These are phyloP conservation scores for Synanceia verrucosa DNA, from an alignment of 2,797 vertebrate species.

Conservation along the genomic window DNA sequence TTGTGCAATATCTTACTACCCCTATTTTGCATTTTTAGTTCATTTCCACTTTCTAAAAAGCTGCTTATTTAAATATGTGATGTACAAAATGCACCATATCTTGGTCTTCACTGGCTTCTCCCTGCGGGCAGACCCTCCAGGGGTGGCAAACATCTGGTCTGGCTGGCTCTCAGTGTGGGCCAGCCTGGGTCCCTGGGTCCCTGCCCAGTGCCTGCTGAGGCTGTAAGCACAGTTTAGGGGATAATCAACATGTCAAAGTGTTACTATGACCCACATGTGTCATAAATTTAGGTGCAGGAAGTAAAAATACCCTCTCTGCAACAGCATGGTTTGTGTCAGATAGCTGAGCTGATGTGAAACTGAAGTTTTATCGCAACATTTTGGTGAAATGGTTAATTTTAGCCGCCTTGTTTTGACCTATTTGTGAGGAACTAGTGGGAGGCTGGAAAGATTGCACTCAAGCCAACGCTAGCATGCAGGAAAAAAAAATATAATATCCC, in stretches of 20 bases:
- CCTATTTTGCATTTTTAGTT: background rate
- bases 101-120: conserved; percentile 8
- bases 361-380: background rate
- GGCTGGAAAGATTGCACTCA: conserved; percentile 18
- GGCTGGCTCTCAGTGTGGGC: conserved; percentile 44
- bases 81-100: background rate
- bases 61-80: background rate
- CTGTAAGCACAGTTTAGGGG: conserved; percentile 60
- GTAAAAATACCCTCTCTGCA: background rate
- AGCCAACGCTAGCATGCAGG: conserved; percentile 5
- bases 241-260: conserved; percentile 37
- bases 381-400: conserved; percentile 34
- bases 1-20: background rate
- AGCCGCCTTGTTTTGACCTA: conserved; percentile 41
- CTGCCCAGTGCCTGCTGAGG: conserved; percentile 45
- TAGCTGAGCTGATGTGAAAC: background rate
- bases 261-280: conserved; percentile 29
- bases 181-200: conserved; percentile 44
- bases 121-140: conserved; percentile 31
- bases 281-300: conserved; percentile 9
- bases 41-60: background rate
- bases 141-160: conserved; percentile 52
- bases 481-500: conserved; percentile 19
- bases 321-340: background rate
- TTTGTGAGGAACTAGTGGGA: conserved; percentile 39